These are phyloP conservation scores for Gallinago paraguaiae DNA, from an alignment of 2,113 vertebrate species.

Conservation along the genomic window DNA sequence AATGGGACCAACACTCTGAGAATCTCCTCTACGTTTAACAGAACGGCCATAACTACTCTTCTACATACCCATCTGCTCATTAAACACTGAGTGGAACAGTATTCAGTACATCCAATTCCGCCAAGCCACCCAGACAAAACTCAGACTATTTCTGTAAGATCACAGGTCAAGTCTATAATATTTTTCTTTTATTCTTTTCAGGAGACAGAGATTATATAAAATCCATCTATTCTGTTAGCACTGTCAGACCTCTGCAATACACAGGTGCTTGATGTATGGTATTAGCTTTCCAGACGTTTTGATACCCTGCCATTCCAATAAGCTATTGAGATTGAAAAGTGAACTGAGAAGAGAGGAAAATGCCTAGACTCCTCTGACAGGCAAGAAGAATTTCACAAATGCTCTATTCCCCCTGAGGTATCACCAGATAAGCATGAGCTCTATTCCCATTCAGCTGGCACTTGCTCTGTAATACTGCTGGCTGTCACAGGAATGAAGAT, in stretches of 20 bases:
- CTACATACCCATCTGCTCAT: not conserved
- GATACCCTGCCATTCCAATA: conserved; percentile 53
- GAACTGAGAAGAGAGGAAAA: conserved; percentile 42
- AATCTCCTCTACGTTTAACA: not conserved
- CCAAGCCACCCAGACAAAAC: conserved; percentile 3
- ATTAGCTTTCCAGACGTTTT: conserved; percentile 18
- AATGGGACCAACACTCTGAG: not conserved
- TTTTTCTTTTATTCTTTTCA: conserved; percentile 55
- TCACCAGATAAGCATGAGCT: not conserved
- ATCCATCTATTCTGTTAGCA: conserved; percentile 33
- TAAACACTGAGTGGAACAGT: not conserved
- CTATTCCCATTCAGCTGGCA: not conserved
- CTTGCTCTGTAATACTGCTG: not conserved
- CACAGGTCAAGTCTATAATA: conserved; percentile 45
- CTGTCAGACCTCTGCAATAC: conserved; percentile 28
- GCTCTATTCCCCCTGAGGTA: not conserved
- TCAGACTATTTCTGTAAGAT: conserved; percentile 20
- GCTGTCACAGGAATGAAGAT: conserved; percentile 35
- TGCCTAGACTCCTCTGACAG: not conserved
- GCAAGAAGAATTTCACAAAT: conserved; percentile 38
- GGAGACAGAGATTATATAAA: conserved; percentile 49
- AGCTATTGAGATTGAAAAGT: conserved; percentile 56
- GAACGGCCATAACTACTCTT: not conserved
- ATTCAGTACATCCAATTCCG: not conserved
- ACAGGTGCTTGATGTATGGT: conserved; percentile 34